Conservation (phyloP, 2,797 vertebrate genomes). For the Pelochelys cantorii region DNA sequence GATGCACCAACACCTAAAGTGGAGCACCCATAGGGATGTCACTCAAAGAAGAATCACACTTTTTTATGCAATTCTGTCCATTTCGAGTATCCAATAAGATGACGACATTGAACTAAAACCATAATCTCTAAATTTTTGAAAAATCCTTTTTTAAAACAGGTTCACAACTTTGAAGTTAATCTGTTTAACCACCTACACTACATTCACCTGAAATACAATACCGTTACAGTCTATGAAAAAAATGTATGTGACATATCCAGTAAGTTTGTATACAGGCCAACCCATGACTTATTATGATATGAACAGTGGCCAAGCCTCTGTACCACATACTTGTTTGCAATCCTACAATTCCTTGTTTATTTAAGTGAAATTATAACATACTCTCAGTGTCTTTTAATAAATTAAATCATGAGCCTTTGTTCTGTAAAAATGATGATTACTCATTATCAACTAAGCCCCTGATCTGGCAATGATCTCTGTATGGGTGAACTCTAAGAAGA, state of each 20-base stretch:
- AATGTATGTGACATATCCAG: background rate
- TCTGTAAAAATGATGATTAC: background rate
- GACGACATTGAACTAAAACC: background rate
- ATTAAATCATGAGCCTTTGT: background rate
- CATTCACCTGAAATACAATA: background rate
- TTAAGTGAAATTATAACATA: background rate
- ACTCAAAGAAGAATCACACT: background rate
- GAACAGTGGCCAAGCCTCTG: background rate
- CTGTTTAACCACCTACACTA: background rate
- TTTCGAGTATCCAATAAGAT: background rate
- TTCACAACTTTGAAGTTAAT: background rate
- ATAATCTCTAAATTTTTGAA: background rate
- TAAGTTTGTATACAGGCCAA: background rate
- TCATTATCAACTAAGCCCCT: background rate
- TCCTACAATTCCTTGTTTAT: background rate
- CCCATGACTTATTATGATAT: background rate
- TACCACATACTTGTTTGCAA: background rate
- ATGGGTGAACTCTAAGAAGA: background rate
- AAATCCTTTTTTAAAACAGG: background rate
- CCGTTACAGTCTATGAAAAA: background rate
- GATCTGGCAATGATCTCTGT: background rate
- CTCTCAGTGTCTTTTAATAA: background rate
- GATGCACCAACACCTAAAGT: too few species aligned
- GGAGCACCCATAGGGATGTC: too few species aligned
- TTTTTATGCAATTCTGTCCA: background rate